Percentiles rank a stretch among this genome's conserved stretches.
phyloP scores from a whole-genome alignment of 1,140 invertebrate species.

The Drosophila sechellia region DNA sequence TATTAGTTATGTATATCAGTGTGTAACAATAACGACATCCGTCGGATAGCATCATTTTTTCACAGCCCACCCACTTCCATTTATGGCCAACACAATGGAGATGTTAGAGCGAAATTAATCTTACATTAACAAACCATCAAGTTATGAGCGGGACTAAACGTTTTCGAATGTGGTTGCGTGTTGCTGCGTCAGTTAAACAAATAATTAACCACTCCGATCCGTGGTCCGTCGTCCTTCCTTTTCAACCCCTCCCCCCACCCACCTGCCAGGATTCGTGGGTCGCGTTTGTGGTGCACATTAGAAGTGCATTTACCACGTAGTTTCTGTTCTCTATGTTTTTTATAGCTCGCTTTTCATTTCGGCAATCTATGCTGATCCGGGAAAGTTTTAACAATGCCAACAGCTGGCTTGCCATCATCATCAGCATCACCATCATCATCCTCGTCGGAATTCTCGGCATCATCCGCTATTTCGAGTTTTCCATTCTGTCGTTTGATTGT shows the following conservation, averaged over 20 bases:
- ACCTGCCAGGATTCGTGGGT: slow-evolving; percentile 25
- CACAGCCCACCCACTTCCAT: neutral
- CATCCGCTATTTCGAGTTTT: slow-evolving; percentile 40
- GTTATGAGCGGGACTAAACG: slow-evolving; percentile 21
- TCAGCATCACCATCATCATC: slow-evolving; percentile 20
- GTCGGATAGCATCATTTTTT: neutral
- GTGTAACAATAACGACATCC: slow-evolving; percentile 8
- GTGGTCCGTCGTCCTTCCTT: neutral
- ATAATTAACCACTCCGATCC: slow-evolving; percentile 66
- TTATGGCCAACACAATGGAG: slow-evolving; percentile 47
- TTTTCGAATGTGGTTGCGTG: slow-evolving; percentile 59
- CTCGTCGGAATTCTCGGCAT: slow-evolving; percentile 44
- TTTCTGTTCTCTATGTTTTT: slow-evolving; percentile 1
- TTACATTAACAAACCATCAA: slow-evolving; percentile 72
- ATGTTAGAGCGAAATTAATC: slow-evolving; percentile 80
- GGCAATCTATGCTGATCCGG: slow-evolving; percentile 75
- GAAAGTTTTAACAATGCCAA: slow-evolving; percentile 77
- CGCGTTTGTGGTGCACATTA: slow-evolving; percentile 72
- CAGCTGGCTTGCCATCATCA: slow-evolving; percentile 54
- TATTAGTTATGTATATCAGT: neutral
- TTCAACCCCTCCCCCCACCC: neutral
- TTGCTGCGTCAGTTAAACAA: slow-evolving; percentile 64
- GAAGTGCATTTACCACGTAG: slow-evolving; percentile 67
- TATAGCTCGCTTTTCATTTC: slow-evolving; percentile 6
- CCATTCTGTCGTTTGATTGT: slow-evolving; percentile 31